Percentiles rank a stretch among this genome's conserved stretches.
Evolutionary conservation across 2,113 vertebrate species (phyloP).

Genomic region (Acinonyx jubatus): DNA sequence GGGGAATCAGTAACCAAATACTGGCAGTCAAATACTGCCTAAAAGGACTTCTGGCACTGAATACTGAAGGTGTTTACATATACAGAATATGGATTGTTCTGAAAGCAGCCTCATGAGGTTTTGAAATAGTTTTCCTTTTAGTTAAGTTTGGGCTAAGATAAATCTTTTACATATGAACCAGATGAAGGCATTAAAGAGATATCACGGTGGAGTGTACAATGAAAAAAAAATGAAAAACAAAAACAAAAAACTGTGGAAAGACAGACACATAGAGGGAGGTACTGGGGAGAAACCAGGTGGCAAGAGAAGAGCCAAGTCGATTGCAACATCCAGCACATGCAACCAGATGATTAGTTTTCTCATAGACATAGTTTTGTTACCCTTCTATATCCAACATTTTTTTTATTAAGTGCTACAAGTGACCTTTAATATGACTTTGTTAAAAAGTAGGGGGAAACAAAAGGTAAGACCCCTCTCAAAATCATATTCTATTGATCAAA

Average conservation of each 20-base stretch:
- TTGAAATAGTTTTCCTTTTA: not conserved
- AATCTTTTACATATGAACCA: not conserved
- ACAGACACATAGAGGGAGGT: not conserved
- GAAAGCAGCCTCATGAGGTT: not conserved
- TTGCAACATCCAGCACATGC: not conserved
- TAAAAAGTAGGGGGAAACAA: not conserved
- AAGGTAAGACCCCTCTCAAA: not conserved
- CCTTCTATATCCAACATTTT: not conserved
- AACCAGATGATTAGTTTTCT: not conserved
- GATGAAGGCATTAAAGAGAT: not conserved
- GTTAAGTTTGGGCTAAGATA: not conserved
- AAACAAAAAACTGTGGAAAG: not conserved
- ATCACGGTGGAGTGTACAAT: not conserved
- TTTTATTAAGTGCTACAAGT: not conserved
- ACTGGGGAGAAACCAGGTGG: not conserved
- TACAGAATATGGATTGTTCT: not conserved
- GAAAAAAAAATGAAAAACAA: not conserved
- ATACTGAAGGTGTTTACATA: not conserved
- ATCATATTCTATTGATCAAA: not conserved
- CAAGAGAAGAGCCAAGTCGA: not conserved
- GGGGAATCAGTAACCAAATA: not conserved
- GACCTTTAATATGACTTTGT: not conserved
- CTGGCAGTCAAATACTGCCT: not conserved
- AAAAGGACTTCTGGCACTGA: not conserved
- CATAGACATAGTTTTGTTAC: not conserved